phyloP scores from a whole-genome alignment of 2,113 vertebrate genomes.

The Nyctibius bracteatus region DNA sequence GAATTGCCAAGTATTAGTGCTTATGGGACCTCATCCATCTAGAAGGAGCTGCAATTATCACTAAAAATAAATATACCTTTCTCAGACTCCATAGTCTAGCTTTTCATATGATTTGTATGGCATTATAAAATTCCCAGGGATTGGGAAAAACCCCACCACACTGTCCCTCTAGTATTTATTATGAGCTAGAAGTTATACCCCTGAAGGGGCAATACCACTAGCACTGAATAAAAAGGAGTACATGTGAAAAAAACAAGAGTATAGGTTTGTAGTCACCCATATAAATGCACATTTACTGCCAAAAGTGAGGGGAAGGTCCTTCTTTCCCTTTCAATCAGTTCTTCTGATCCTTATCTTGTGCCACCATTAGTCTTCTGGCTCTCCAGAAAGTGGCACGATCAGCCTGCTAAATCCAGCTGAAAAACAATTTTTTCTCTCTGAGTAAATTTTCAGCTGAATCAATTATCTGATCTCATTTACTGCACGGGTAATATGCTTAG shows the following conservation, averaged over 20 bases:
- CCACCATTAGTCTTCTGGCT: neutral
- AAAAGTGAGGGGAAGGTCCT: neutral
- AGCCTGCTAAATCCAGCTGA: neutral
- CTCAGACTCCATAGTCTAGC: neutral
- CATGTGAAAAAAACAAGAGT: neutral
- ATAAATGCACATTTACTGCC: neutral
- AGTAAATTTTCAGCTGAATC: neutral
- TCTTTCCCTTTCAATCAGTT: neutral
- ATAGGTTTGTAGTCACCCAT: neutral
- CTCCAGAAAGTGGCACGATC: neutral
- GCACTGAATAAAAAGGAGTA: neutral
- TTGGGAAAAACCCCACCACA: accelerated
- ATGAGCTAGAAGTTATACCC: neutral
- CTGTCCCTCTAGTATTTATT: neutral
- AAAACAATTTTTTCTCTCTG: neutral
- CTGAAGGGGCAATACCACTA: neutral
- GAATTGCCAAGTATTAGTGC: neutral
- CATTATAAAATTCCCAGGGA: neutral
- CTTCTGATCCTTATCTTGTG: neutral
- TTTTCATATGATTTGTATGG: neutral
- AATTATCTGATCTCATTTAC: neutral
- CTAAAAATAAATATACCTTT: neutral
- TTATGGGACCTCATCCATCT: neutral
- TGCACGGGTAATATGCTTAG: neutral
- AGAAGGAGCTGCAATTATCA: neutral